A percentile compares a stretch with the other conserved stretches of the same genome.
Conservation (phyloP, 2,797 vertebrate genomes). For the Cossypha heuglini region DNA sequence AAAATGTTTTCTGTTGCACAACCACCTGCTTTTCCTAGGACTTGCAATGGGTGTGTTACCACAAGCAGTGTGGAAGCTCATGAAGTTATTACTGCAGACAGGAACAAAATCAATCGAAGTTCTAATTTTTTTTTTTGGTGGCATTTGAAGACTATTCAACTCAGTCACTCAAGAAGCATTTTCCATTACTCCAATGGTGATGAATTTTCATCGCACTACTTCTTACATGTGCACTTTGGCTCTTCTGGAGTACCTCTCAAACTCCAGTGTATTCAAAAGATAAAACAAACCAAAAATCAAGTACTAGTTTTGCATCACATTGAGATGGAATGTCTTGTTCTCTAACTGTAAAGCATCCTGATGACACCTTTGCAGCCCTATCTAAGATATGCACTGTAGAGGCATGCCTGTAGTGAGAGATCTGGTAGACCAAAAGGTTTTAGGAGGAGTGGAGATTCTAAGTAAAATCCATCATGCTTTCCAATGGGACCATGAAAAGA, state of each 20-base stretch:
- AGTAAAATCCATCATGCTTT: neutral
- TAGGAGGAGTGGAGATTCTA: neutral
- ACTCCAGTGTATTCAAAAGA: neutral
- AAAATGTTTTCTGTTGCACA: neutral
- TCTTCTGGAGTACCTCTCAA: neutral
- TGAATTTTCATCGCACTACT: neutral
- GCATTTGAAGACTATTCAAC: neutral
- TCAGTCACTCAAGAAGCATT: neutral
- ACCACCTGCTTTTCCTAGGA: neutral
- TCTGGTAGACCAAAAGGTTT: neutral
- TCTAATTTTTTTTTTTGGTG: neutral
- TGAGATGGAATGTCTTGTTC: neutral
- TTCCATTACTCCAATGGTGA: neutral
- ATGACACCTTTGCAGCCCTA: neutral
- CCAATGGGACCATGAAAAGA: neutral
- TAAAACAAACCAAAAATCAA: neutral
- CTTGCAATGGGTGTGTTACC: neutral
- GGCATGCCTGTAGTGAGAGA: neutral
- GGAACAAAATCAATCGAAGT: neutral
- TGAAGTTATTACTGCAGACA: neutral
- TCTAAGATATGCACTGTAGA: accelerated
- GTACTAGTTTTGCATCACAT: neutral
- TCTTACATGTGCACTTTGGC: neutral
- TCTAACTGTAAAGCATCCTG: neutral
- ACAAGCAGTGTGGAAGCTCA: neutral